phyloP scores from a whole-genome alignment of 2,113 vertebrate species.

The Amphilophus citrinellus region DNA sequence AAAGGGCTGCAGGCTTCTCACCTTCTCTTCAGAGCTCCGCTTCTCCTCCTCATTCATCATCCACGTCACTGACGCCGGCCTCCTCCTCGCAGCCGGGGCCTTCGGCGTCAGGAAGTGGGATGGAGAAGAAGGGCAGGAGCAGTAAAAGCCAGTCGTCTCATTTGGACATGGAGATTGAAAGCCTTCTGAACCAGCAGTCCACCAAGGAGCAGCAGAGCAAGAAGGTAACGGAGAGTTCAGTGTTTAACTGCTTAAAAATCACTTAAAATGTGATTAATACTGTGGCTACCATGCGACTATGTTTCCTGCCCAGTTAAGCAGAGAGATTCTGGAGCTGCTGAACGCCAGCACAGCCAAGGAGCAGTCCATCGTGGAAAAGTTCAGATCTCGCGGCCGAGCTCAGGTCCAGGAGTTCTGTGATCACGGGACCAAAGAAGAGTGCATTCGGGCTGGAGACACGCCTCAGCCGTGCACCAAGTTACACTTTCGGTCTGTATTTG shows the following conservation, averaged over 20 bases:
- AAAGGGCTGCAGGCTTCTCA: slow-evolving; percentile 68
- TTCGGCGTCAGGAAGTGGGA: slow-evolving; percentile 64
- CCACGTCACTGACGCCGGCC: slow-evolving; percentile 70
- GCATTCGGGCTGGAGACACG: slow-evolving; percentile 85
- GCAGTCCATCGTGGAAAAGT: slow-evolving; percentile 95
- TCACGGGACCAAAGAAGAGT: slow-evolving; percentile 94
- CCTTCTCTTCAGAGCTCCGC: slow-evolving; percentile 67
- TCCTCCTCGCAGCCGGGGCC: slow-evolving; percentile 71
- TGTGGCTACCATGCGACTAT: background rate
- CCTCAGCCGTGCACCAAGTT: slow-evolving; percentile 90
- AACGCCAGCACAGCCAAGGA: slow-evolving; percentile 94
- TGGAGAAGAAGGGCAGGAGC: slow-evolving; percentile 85
- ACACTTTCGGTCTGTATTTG: slow-evolving; percentile 87
- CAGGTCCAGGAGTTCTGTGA: slow-evolving; percentile 97
- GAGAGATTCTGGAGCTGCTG: slow-evolving; percentile 93
- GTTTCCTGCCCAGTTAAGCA: slow-evolving; percentile 83
- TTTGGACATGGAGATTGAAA: slow-evolving; percentile 93
- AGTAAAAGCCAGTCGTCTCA: slow-evolving; percentile 87
- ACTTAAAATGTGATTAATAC: background rate
- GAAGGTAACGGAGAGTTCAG: slow-evolving; percentile 79
- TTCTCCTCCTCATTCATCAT: slow-evolving; percentile 68
- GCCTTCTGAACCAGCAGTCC: slow-evolving; percentile 91
- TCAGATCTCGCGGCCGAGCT: slow-evolving; percentile 90
- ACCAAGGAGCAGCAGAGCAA: slow-evolving; percentile 96
- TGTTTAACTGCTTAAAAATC: background rate